Percentiles rank a stretch among this genome's conserved stretches.
These are phyloP conservation scores for Sylvia borin DNA, from an alignment of 2,797 vertebrate species.

Conservation along the genomic window DNA sequence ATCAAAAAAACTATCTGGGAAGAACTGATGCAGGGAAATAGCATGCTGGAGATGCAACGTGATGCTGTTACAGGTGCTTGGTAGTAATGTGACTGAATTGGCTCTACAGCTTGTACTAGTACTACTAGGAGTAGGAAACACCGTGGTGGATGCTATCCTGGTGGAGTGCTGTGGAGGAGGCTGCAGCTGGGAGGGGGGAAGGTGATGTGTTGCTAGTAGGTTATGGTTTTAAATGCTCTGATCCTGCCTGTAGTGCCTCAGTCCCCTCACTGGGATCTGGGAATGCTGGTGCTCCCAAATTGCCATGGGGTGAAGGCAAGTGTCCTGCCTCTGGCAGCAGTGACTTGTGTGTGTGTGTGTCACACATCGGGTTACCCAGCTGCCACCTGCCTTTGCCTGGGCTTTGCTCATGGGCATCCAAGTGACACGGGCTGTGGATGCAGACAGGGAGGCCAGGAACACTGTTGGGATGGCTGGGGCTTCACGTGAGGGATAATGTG, in stretches of 20 bases:
- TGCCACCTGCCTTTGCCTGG: not conserved
- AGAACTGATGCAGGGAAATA: not conserved
- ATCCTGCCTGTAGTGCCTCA: not conserved
- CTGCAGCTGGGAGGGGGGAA: not conserved
- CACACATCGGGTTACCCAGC: rapidly evolving
- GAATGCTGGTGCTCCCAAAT: not conserved
- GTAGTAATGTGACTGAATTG: not conserved
- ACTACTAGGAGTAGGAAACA: not conserved
- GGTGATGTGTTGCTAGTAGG: rapidly evolving
- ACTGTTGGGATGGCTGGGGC: not conserved
- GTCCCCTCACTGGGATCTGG: not conserved
- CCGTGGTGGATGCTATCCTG: not conserved
- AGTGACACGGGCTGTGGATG: not conserved
- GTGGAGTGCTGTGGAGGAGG: not conserved
- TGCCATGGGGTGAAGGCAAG: rapidly evolving
- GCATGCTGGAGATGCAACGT: not conserved
- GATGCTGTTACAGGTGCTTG: not conserved
- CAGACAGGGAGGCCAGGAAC: not conserved
- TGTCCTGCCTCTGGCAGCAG: not conserved
- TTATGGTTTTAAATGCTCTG: not conserved
- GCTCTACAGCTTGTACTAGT: not conserved
- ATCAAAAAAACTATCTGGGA: not conserved
- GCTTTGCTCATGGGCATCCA: rapidly evolving
- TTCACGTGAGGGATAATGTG: slow-evolving; percentile 39
- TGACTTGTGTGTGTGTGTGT: not conserved